These are phyloP conservation scores for Aphelenchoides fujianensis DNA, from an alignment of 1,140 invertebrate genomes.

Conservation along the genomic window DNA sequence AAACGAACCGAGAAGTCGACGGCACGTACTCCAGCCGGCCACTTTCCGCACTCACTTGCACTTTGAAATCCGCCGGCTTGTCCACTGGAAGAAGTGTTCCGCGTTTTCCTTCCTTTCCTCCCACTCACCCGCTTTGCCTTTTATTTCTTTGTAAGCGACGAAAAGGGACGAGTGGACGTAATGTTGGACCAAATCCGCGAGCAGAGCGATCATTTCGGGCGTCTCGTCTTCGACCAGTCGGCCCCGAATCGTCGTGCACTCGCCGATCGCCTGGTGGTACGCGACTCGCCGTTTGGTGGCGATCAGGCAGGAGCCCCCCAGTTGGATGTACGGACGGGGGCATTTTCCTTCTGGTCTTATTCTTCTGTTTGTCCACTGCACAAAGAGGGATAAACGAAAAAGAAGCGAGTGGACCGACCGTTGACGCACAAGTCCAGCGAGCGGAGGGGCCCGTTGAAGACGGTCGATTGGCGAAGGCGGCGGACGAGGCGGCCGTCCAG, in stretches of 20 bases:
- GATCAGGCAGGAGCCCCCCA: background rate
- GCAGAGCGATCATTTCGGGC: background rate
- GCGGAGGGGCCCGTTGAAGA: background rate
- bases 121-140: background rate
- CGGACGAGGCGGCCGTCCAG: background rate
- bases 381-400: no score
- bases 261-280: background rate
- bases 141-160: background rate
- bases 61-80: background rate
- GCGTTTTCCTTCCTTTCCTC: background rate
- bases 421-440: background rate
- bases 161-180: background rate
- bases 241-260: background rate
- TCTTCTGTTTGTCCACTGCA: background rate
- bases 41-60: background rate
- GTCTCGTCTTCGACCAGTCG: background rate
- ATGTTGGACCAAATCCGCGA: background rate
- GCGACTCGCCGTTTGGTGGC: background rate
- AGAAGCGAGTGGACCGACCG: background rate
- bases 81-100: background rate
- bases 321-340: background rate
- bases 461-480: background rate
- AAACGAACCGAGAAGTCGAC: conserved; percentile 1
- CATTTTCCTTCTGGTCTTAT: background rate
- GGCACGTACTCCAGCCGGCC: background rate